These are phyloP conservation scores for Neotoxoptera formosana DNA, from an alignment of 1,140 invertebrate genomes.

Conservation along the genomic window DNA sequence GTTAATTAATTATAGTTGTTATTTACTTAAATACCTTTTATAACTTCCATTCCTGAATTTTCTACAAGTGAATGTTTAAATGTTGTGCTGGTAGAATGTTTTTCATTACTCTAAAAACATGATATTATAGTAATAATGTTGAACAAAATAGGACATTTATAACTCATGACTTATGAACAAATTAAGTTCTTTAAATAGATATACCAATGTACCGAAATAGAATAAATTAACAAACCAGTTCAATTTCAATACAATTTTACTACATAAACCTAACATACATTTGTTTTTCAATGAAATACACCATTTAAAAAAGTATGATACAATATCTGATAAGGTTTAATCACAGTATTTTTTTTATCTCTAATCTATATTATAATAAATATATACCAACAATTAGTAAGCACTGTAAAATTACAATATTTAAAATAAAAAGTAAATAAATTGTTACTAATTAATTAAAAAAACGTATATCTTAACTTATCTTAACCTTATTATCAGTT, in stretches of 20 bases:
- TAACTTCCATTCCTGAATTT: background rate
- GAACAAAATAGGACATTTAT: background rate
- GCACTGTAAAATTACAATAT: background rate
- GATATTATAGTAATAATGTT: background rate
- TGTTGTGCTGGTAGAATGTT: background rate
- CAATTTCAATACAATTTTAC: background rate
- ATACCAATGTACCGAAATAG: background rate
- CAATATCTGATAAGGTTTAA: background rate
- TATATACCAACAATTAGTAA: background rate
- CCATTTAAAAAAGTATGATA: background rate
- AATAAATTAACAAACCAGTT: background rate
- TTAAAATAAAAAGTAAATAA: background rate
- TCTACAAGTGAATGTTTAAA: background rate
- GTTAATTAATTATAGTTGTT: background rate
- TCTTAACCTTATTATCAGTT: background rate
- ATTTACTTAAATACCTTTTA: background rate
- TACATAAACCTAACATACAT: background rate
- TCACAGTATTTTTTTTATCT: background rate
- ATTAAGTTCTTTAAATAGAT: background rate
- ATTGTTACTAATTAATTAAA: background rate
- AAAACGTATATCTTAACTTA: background rate
- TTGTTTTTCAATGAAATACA: background rate
- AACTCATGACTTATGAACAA: no score
- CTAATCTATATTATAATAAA: background rate
- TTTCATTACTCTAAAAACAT: slow-evolving; percentile 43